A percentile compares a stretch with the other conserved stretches of the same genome.
Conservation (phyloP, 2,113 vertebrate genomes). For the Esox niger region DNA sequence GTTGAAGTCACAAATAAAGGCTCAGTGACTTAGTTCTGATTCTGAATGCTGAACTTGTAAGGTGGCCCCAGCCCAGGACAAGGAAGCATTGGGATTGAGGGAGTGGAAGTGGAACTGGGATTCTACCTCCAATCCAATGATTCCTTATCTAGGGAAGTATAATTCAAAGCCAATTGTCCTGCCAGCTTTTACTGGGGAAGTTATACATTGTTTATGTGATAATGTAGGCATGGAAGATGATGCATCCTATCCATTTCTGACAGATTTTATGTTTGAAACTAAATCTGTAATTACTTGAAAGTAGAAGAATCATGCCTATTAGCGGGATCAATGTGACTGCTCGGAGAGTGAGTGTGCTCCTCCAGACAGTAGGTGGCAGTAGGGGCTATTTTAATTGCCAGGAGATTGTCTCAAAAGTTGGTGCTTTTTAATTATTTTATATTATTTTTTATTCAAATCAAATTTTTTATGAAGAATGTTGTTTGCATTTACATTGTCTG, state of each 20-base stretch:
- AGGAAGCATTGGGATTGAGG: too few relatives aligned
- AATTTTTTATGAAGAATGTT: background rate
- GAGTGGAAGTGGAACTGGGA: too few relatives aligned
- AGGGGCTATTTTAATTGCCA: background rate
- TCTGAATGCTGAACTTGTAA: too few relatives aligned
- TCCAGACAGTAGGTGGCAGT: constrained; percentile 44
- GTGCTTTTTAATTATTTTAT: background rate
- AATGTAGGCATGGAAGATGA: background rate
- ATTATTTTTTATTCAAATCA: constrained; percentile 1
- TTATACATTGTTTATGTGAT: background rate
- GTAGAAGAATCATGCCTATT: background rate
- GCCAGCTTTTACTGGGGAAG: background rate
- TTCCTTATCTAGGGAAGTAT: too few relatives aligned
- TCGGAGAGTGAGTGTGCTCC: background rate
- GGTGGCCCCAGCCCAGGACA: too few relatives aligned
- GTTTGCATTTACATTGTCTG: background rate
- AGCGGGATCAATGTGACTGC: background rate
- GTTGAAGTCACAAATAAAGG: too few relatives aligned
- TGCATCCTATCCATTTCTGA: too few relatives aligned
- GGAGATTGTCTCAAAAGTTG: background rate
- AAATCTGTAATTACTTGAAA: background rate
- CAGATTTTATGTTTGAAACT: background rate
- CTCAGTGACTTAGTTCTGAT: too few relatives aligned
- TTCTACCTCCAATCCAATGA: too few relatives aligned
- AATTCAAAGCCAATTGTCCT: background rate